Conservation (phyloP, 1,140 invertebrate genomes). For the Leptinotarsa lineolata region DNA sequence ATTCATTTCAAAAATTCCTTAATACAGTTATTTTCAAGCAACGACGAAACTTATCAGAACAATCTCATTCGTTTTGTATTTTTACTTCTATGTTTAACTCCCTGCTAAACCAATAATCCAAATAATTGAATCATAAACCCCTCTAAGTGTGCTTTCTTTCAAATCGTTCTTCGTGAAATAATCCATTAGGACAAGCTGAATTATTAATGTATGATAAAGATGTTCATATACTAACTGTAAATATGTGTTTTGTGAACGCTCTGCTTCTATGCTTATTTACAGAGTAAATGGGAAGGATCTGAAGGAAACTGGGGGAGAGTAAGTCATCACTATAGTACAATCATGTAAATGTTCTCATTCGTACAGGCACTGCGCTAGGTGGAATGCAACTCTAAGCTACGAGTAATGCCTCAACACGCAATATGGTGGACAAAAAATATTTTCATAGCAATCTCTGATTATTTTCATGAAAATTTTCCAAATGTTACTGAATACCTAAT, state of each 20-base stretch:
- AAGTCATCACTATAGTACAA: conserved; percentile 40
- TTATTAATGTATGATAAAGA: neutral
- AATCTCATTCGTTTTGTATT: no score
- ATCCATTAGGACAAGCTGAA: no score
- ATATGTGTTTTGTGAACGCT: conserved; percentile 15
- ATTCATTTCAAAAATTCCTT: no score
- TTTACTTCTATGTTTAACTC: no score
- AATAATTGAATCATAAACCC: no score
- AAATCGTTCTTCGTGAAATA: no score
- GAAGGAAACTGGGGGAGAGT: conserved; percentile 49
- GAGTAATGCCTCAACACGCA: neutral
- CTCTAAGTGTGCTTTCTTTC: no score
- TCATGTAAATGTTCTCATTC: conserved; percentile 31
- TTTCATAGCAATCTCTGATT: neutral
- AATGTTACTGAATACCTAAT: neutral
- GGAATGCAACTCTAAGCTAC: neutral
- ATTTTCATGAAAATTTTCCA: neutral
- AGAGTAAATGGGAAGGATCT: conserved; percentile 48
- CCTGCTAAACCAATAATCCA: no score
- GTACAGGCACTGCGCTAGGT: neutral
- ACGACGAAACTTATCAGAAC: no score
- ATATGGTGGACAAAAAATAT: neutral
- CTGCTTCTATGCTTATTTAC: conserved; percentile 38
- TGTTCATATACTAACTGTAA: conserved; percentile 19
- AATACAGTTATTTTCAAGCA: no score